Conservation (phyloP, 1,140 invertebrate genomes). For the Lanistes nyassanus region DNA sequence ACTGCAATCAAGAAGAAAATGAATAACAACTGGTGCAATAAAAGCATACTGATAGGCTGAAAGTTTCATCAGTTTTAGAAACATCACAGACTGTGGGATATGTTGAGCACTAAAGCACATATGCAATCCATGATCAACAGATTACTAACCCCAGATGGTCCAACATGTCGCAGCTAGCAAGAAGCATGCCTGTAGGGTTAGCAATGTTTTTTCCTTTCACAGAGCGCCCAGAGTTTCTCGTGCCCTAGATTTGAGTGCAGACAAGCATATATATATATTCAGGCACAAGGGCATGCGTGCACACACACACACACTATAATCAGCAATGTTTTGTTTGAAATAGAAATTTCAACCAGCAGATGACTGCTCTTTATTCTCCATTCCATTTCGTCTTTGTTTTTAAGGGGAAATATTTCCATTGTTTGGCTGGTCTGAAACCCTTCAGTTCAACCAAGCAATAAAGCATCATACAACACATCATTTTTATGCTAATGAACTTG, state of each 20-base stretch:
- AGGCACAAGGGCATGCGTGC: too few relatives aligned
- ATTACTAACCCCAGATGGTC: conserved; percentile 82
- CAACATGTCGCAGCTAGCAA: conserved; percentile 94
- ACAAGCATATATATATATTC: not conserved
- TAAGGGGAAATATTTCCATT: too few relatives aligned
- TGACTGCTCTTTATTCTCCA: too few relatives aligned
- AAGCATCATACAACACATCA: too few relatives aligned
- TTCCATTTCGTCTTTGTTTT: too few relatives aligned
- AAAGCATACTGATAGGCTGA: not conserved
- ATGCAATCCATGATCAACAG: too few relatives aligned
- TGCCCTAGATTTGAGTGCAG: conserved; percentile 55
- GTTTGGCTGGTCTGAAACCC: too few relatives aligned
- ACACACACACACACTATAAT: too few relatives aligned
- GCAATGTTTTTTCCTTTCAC: conserved; percentile 95
- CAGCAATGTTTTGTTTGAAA: too few relatives aligned
- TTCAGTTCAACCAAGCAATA: too few relatives aligned
- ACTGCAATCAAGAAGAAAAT: conserved; percentile 35
- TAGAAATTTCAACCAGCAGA: too few relatives aligned
- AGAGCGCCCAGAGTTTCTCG: conserved; percentile 57
- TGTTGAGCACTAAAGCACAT: not conserved
- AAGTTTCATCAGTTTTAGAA: not conserved
- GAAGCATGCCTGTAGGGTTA: conserved; percentile 97
- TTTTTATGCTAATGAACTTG: too few relatives aligned
- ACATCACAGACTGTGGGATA: not conserved
- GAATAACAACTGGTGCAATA: not conserved